Percentiles rank a stretch among this genome's conserved stretches.
Conservation (phyloP, 2,113 vertebrate species). For the Martes martes region DNA sequence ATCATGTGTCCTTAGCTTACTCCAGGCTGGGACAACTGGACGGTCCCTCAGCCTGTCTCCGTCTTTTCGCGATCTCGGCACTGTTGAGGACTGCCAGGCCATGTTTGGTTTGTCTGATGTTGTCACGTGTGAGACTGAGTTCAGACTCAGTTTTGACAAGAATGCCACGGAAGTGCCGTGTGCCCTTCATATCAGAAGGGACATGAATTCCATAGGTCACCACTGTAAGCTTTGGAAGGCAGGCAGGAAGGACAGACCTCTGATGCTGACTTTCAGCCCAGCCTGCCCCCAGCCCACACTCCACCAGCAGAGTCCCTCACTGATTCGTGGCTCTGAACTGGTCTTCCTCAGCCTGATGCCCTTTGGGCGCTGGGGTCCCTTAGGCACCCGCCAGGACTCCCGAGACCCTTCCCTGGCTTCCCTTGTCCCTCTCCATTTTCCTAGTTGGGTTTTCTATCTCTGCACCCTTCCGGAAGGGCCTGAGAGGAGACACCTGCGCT, state of each 20-base stretch:
- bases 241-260: no score
- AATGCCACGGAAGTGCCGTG: background rate
- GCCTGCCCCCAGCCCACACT: background rate
- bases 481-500: background rate
- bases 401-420: background rate
- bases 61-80: background rate
- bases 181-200: background rate
- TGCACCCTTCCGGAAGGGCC: background rate
- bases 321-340: background rate
- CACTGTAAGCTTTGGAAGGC: background rate
- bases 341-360: background rate
- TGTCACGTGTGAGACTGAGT: background rate
- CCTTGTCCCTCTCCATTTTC: background rate
- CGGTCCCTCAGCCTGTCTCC: background rate
- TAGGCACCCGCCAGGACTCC: background rate
- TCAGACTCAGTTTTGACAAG: background rate
- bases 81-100: no score
- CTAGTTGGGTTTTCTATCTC: background rate
- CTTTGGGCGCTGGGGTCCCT: background rate
- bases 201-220: background rate
- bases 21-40: no score
- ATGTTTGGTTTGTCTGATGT: background rate
- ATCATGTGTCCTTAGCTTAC: background rate
- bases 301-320: background rate
- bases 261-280: background rate